Conservation (phyloP, 1,140 invertebrate species). For the Drosophila carrolli region DNA sequence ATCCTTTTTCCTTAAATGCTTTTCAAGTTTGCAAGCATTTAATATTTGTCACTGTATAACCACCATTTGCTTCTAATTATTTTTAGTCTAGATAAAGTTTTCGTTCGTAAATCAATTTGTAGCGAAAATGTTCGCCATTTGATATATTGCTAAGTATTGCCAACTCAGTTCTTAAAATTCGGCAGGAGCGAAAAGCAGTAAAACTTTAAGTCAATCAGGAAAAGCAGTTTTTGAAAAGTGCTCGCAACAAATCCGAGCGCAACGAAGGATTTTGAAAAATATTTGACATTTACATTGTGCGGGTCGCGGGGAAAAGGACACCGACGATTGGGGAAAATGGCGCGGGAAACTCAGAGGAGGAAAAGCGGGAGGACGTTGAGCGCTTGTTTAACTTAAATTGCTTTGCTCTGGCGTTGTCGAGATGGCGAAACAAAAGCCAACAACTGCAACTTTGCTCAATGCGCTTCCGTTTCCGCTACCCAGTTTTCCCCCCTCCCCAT, state of each 20-base stretch:
- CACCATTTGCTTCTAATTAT: too few species aligned
- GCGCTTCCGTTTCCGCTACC: constrained; percentile 78
- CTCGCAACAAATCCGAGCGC: constrained; percentile 48
- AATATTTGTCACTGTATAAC: too few species aligned
- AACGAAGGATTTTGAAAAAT: constrained; percentile 58
- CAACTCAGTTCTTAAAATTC: constrained; percentile 9
- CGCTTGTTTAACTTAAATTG: constrained; percentile 81
- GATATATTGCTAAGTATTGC: constrained; percentile 11
- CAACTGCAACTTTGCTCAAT: constrained; percentile 81
- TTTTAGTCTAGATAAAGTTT: background rate
- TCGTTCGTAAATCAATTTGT: constrained; percentile 16
- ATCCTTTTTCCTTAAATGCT: too few species aligned
- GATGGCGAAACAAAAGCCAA: constrained; percentile 74
- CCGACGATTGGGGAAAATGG: background rate
- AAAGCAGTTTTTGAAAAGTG: constrained; percentile 70
- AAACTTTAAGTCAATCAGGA: constrained; percentile 73
- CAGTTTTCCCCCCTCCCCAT: background rate
- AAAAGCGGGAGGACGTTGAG: constrained; percentile 28
- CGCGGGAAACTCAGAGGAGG: background rate
- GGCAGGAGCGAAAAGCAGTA: constrained; percentile 10
- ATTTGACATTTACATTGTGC: constrained; percentile 72
- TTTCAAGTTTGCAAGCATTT: too few species aligned
- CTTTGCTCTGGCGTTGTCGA: constrained; percentile 61
- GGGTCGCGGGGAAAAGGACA: constrained; percentile 17
- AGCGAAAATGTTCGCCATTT: constrained; percentile 4